Conservation (phyloP, 2,113 vertebrate species). For the Octodon degus region DNA sequence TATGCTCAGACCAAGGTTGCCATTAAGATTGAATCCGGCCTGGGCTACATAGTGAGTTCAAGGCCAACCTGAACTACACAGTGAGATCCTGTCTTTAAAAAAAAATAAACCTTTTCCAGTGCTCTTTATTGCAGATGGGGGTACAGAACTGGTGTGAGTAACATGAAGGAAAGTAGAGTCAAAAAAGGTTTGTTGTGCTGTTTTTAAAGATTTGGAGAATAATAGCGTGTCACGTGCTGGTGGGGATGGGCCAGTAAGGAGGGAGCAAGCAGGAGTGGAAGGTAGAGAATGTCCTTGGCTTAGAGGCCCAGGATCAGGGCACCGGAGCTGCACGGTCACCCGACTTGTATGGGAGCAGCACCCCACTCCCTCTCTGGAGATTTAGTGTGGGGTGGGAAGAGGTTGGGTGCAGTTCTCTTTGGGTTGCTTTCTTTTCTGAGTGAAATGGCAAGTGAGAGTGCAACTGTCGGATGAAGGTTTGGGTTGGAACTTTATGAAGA, state of each 20-base stretch:
- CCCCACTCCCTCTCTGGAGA: background rate
- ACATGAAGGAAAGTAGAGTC: background rate
- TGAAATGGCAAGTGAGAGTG: background rate
- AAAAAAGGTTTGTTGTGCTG: background rate
- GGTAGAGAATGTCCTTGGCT: background rate
- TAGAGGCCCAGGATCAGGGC: background rate
- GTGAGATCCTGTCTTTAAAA: background rate
- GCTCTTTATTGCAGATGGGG: background rate
- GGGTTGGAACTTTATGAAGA: background rate
- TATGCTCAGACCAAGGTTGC: background rate
- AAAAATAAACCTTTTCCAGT: background rate
- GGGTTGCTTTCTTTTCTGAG: background rate
- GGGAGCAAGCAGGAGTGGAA: background rate
- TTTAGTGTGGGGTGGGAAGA: background rate
- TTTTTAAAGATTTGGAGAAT: conserved; percentile 7
- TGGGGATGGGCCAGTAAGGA: background rate
- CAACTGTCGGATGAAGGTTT: background rate
- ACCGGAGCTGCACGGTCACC: background rate
- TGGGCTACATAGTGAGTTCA: background rate
- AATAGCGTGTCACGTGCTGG: background rate
- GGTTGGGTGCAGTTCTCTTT: background rate
- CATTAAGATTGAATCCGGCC: background rate
- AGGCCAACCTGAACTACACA: background rate
- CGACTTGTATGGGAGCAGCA: background rate
- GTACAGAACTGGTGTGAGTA: background rate